Base-by-base conservation (phyloP, 2,113 vertebrate species). In the Nothobranchius kuhntae region DNA sequence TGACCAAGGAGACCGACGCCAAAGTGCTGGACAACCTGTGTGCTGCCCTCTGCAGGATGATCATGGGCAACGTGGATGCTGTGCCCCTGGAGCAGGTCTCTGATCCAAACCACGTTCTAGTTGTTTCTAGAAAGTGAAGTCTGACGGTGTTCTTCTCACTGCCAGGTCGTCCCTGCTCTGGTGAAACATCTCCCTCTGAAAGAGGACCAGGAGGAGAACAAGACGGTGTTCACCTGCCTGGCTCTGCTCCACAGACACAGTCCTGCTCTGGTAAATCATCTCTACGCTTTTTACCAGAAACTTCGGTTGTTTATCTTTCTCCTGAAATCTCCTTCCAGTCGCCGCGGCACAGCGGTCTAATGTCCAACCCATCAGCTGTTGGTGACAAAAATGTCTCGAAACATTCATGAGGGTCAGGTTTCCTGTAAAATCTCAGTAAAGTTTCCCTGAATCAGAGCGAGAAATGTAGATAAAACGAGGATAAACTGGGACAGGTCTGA, bases 11-110 rank as follows among this genome's bases (percentile, higher is more conserved):
- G 80, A 76, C 86, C 0, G 92, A 95, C 38, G 75, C 73, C 36
- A 87, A 91, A 12, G 95, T 96, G 44, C 92, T 92, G 6, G 95
- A 96, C 90, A 96, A 96, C 82, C 91, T 96, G 79, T 96, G 95
- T 38, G 95, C 92, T 42, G 95, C 95, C 15, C 91, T 96, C 3
- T 94, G 94, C 73, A 92, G 95, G 54, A 93, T 96, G 91, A 91
- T 96, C 57, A 58, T 94, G 81, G 91, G 90, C 75, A 93, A 92
- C 35, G 75, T 88, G 26, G 86, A 75, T 0, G 89, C 82, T 1
- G 91, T 95, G 7, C 94, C 94, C 0, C 89, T 95, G 14, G 92
- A 94, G 51, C 95, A 96, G 95, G 95, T 96, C 5, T n/a, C 52
- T 11, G 10, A 12, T 13, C 6, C 44, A 12, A 2, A 13, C 44